Percentiles rank a stretch among this genome's conserved stretches.
Evolutionary conservation across 2,888 invertebrate species (phyloP).

Genomic region (Pogonocherus hispidulus): DNA sequence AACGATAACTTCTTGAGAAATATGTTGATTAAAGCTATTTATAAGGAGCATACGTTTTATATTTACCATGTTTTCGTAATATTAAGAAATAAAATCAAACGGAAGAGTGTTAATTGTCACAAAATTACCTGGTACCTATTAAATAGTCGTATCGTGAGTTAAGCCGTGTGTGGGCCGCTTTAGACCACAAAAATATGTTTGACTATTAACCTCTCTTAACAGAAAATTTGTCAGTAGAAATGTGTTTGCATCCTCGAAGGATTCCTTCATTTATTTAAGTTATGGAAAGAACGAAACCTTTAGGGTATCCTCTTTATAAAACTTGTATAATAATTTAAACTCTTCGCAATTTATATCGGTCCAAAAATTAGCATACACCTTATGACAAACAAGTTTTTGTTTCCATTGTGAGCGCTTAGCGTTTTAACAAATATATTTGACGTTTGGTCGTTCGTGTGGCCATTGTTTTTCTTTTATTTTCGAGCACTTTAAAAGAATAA

Average conservation of each 20-base stretch:
- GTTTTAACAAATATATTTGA: conserved; percentile 48
- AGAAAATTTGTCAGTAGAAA: no score
- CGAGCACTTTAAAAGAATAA: conserved; percentile 38
- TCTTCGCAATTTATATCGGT: conserved; percentile 21
- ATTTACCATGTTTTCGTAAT: no score
- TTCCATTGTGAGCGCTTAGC: conserved; percentile 38
- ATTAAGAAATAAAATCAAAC: no score
- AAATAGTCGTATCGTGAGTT: no score
- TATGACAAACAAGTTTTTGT: conserved; percentile 48
- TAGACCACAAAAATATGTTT: no score
- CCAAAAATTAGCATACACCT: conserved; percentile 39
- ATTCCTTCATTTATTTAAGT: neutral
- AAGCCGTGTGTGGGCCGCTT: no score
- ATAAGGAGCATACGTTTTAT: no score
- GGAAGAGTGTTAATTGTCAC: no score
- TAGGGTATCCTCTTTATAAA: neutral
- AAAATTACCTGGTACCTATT: no score
- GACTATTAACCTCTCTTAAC: no score
- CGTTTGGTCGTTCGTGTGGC: conserved; percentile 33
- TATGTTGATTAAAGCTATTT: no score
- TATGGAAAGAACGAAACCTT: neutral
- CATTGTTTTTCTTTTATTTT: conserved; percentile 32
- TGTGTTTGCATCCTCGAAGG: neutral
- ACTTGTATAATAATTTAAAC: conserved; percentile 21
- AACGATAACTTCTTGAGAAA: no score